Evolutionary conservation across 2,797 vertebrate species (phyloP).

Genomic region (Cynopterus sphinx): DNA sequence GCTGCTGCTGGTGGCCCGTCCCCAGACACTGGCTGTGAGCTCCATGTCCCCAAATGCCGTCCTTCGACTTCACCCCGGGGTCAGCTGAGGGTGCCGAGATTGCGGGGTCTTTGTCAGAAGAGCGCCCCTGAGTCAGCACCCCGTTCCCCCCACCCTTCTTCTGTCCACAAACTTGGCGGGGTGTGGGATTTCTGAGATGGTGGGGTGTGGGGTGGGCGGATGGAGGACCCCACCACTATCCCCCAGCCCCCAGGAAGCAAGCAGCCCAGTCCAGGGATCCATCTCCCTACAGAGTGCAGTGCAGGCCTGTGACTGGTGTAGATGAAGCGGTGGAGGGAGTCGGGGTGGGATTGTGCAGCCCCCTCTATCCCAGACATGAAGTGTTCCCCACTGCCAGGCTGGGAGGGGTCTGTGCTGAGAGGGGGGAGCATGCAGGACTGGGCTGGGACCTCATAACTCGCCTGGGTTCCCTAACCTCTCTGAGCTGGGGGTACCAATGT

Average conservation of each 20-base stretch:
- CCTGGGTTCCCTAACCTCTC: not conserved
- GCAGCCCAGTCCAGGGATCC: not conserved
- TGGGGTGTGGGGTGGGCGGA: accelerated
- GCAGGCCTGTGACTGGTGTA: not conserved
- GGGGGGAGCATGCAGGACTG: not conserved
- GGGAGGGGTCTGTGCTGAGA: not conserved
- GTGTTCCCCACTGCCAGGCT: no score
- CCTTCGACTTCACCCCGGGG: constrained; percentile 27
- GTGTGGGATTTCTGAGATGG: not conserved
- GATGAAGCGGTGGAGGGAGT: accelerated
- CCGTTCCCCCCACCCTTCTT: not conserved
- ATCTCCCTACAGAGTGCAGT: accelerated
- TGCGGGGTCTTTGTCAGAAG: not conserved
- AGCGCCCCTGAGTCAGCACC: not conserved
- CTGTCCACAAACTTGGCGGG: not conserved
- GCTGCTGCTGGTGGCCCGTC: not conserved
- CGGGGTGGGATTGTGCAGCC: no score
- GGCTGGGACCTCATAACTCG: not conserved
- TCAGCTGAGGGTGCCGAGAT: not conserved
- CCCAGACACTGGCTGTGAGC: constrained; percentile 5
- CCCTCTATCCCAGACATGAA: not conserved
- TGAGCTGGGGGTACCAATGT: not conserved
- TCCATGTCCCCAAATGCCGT: constrained; percentile 51
- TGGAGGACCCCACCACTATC: not conserved
- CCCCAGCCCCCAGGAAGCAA: not conserved